Evolutionary conservation across 2,113 vertebrate genomes (phyloP).

Genomic region (Petrocephalus microphthalmus): DNA sequence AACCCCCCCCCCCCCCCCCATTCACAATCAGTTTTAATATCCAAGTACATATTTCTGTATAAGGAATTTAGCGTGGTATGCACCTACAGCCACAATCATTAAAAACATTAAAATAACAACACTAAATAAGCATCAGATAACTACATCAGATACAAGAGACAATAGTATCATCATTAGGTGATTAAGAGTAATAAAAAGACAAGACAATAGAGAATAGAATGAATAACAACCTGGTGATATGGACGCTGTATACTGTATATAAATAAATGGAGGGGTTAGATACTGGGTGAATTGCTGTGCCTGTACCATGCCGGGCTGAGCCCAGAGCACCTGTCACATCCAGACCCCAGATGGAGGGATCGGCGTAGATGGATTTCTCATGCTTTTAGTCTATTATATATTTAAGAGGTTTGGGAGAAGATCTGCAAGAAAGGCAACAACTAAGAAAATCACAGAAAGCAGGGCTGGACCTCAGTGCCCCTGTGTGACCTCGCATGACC

Average conservation of each 20-base stretch:
- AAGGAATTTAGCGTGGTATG: neutral
- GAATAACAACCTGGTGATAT: neutral
- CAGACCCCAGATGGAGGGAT: neutral
- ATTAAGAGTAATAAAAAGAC: slow-evolving; percentile 28
- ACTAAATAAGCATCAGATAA: neutral
- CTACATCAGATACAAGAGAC: neutral
- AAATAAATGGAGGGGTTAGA: neutral
- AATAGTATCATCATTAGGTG: slow-evolving; percentile 40
- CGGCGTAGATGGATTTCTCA: neutral
- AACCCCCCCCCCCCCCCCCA: too few relatives aligned
- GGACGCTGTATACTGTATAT: neutral
- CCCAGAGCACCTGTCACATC: neutral
- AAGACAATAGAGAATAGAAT: slow-evolving; percentile 21
- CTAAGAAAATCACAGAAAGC: neutral
- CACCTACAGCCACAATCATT: neutral
- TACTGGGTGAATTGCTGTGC: neutral
- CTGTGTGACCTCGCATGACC: neutral
- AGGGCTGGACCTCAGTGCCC: neutral
- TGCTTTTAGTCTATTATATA: neutral
- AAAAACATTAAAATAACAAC: neutral
- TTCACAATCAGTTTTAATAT: too few relatives aligned
- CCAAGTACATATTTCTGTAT: neutral
- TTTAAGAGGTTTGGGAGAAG: neutral
- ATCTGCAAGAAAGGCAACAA: neutral
- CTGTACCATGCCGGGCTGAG: neutral